Base-by-base conservation (phyloP, 2,797 vertebrate species). In the Nothura maculosa region DNA sequence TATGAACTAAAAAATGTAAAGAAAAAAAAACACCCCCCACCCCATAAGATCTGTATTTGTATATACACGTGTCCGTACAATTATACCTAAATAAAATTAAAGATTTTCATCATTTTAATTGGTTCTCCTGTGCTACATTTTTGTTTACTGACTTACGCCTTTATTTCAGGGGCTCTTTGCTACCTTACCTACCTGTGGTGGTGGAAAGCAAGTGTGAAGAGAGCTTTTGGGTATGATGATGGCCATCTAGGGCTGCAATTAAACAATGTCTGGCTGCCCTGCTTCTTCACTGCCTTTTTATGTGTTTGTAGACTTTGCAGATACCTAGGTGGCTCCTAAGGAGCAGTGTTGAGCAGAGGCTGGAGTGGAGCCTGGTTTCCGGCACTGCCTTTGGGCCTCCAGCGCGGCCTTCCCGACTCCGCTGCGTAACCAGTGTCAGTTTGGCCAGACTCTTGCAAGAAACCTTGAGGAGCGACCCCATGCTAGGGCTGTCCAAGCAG, bases 1-100 rank as follows among this genome's bases (percentile, higher is more conserved):
- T 99, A 99, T 98, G 98, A 99, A 98, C 95, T 79, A 97, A 96
- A 97, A 97, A 98, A 98, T 98, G 98, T 98, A 93, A 98, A 98
- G 98, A 98, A 97, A 94, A 67, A 97, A 69, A 97, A 97, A 79
- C 75, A 54, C 28, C 17, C 52, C 92, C 91, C 76, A 38, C 94
- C 96, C 97, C 97, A 64, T 98, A 97, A 97, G 75, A 97, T 99
- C 99, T 99, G 99, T 99, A 99, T 99, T 99, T 99, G 99, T 99
- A 99, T 99, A 99, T 99, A 99, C 99, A 99, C 98, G 96, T 99
- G 99, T 99, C 99, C 98, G 98, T 99, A 98, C 99, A 99, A 98
- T 98, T 99, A 99, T 99, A 99, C 99, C 98, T 99, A 99, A 99
- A 99, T 99, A 99, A 99, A 98, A 97, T 96, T 92, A 97, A 98